Conservation (phyloP, 1,140 invertebrate genomes). For the Anoplolepis gracilipes region DNA sequence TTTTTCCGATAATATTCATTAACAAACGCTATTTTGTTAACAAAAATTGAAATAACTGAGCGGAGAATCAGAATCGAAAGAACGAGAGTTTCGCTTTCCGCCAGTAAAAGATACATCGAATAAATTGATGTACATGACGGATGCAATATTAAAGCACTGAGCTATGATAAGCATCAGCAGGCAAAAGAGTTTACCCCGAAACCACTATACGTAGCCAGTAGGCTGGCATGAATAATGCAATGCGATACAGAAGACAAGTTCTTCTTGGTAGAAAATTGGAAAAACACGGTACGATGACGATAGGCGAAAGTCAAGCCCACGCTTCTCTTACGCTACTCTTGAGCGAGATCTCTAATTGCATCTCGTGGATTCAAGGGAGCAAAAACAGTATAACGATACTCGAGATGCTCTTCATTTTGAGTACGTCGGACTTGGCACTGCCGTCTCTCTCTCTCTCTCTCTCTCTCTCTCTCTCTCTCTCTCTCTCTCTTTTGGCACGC, state of each 20-base stretch:
- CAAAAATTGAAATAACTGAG: not conserved
- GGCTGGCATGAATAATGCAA: slow-evolving; percentile 59
- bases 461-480: too few relatives aligned
- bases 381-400: slow-evolving; percentile 78
- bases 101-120: slow-evolving; percentile 16
- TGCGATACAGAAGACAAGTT: slow-evolving; percentile 40
- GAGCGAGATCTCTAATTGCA: slow-evolving; percentile 75
- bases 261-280: slow-evolving; percentile 55
- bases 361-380: slow-evolving; percentile 76
- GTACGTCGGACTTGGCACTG: slow-evolving; percentile 53
- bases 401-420: slow-evolving; percentile 66
- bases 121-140: slow-evolving; percentile 21
- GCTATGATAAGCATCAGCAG: slow-evolving; percentile 46
- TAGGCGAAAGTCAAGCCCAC: slow-evolving; percentile 37
- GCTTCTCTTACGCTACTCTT: slow-evolving; percentile 35
- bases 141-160: slow-evolving; percentile 30
- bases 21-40: not conserved
- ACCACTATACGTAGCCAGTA: slow-evolving; percentile 57
- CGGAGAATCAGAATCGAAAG: not conserved
- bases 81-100: not conserved
- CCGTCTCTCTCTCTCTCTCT: slow-evolving; percentile 21
- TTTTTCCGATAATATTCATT: slow-evolving; percentile 4
- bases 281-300: slow-evolving; percentile 34
- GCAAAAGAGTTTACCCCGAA: slow-evolving; percentile 39
- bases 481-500: slow-evolving; percentile 18